phyloP scores from a whole-genome alignment of 2,888 invertebrate genomes.

The Caenorhabditis sp. region DNA sequence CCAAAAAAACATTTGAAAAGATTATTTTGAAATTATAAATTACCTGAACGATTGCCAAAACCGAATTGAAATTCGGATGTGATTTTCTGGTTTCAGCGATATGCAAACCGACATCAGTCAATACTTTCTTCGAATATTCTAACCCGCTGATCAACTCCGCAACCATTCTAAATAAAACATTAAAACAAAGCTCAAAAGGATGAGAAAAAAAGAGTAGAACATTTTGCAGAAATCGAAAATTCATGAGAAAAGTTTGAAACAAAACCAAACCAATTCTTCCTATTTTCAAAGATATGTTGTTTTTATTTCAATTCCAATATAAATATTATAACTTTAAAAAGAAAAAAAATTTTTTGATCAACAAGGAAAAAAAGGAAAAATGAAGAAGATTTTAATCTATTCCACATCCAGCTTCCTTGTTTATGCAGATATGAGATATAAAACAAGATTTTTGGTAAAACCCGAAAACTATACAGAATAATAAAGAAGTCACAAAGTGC shows the following conservation, averaged over 20 bases:
- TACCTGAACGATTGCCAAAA: slow-evolving; percentile 84
- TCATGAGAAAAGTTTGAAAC: slow-evolving; percentile 6
- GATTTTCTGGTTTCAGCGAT: slow-evolving; percentile 72
- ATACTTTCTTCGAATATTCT: slow-evolving; percentile 75
- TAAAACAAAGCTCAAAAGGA: not conserved
- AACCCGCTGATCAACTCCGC: slow-evolving; percentile 69
- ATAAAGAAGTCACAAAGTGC: not conserved
- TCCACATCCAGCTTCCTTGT: not conserved
- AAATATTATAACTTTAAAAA: not conserved
- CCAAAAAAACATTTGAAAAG: not conserved
- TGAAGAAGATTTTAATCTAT: not conserved
- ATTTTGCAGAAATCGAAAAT: slow-evolving; percentile 3
- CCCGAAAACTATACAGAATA: not conserved
- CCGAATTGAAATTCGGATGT: slow-evolving; percentile 78
- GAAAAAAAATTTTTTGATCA: not conserved
- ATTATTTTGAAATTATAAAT: not conserved
- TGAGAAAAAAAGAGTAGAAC: not conserved
- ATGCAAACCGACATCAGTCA: slow-evolving; percentile 78
- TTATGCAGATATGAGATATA: not conserved
- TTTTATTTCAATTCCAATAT: not conserved
- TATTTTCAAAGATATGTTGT: not conserved
- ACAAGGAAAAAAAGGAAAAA: not conserved
- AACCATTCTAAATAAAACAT: slow-evolving; percentile 34
- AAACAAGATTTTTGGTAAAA: not conserved
- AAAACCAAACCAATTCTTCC: not conserved